Conservation (phyloP, 1,140 invertebrate genomes). For the Onthophagus taurus region DNA sequence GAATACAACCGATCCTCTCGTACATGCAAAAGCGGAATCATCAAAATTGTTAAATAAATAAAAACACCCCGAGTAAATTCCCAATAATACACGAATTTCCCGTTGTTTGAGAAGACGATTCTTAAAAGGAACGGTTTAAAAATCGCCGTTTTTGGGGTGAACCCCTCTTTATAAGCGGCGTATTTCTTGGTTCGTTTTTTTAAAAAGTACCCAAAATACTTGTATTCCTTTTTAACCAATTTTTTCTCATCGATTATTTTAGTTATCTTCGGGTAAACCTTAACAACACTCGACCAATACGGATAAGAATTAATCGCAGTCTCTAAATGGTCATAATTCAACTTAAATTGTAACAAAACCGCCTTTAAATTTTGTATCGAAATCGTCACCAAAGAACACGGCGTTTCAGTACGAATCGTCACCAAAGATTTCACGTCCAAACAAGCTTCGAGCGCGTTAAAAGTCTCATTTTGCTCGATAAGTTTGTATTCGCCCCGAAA, state of each 20-base stretch:
- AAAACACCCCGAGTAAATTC: constrained; percentile 17
- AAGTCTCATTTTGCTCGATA: constrained; percentile 3
- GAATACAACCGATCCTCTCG: too few relatives aligned
- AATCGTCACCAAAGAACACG: constrained; percentile 4
- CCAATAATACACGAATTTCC: constrained; percentile 16
- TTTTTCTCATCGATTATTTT: neutral
- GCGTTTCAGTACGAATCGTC: neutral
- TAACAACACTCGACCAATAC: neutral
- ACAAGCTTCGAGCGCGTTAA: constrained; percentile 4
- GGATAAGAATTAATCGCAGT: neutral
- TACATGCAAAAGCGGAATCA: neutral
- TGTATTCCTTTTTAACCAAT: too few relatives aligned
- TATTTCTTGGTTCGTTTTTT: constrained; percentile 5
- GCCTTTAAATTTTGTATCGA: neutral
- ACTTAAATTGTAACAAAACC: neutral
- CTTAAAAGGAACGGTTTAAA: neutral
- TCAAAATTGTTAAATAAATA: too few relatives aligned
- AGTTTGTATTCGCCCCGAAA: neutral
- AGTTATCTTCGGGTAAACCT: neutral
- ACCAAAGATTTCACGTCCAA: constrained; percentile 2
- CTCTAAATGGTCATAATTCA: neutral
- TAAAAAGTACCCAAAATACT: neutral
- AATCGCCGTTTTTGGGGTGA: neutral
- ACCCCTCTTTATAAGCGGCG: constrained; percentile 4
- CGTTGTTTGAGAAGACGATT: constrained; percentile 1